Conservation (phyloP, 2,888 invertebrate genomes). For the Ypsolopha scabrella region DNA sequence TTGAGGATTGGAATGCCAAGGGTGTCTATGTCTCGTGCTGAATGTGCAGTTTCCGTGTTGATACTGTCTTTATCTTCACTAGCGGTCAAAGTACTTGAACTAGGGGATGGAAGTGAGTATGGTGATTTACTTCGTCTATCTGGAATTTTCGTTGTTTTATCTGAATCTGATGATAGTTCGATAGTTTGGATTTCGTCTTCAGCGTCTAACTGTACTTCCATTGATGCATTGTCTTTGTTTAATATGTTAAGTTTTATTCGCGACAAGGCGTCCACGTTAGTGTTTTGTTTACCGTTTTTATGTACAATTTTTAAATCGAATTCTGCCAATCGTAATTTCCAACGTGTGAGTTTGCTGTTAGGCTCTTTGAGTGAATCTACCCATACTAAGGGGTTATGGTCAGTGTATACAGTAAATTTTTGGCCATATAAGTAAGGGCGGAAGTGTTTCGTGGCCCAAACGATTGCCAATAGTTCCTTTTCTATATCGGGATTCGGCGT, state of each 20-base stretch:
- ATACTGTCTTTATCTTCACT: neutral
- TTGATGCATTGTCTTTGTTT: neutral
- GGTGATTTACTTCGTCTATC: neutral
- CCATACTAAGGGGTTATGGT: constrained; percentile 19
- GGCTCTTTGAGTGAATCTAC: constrained; percentile 19
- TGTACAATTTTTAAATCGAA: constrained; percentile 22
- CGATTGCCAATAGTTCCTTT: constrained; percentile 17
- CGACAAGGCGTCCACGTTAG: constrained; percentile 18
- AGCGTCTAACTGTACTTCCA: neutral
- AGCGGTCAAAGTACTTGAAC: neutral
- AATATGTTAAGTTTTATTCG: constrained; percentile 10
- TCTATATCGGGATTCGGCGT: constrained; percentile 15
- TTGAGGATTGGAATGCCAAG: constrained; percentile 16
- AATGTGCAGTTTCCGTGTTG: too few species aligned
- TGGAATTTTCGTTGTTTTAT: neutral
- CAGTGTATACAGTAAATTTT: constrained; percentile 20
- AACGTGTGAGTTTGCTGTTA: constrained; percentile 19
- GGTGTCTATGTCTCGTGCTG: neutral
- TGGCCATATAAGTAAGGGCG: constrained; percentile 24
- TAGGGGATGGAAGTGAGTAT: neutral
- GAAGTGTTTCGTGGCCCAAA: constrained; percentile 18
- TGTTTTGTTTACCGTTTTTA: constrained; percentile 21
- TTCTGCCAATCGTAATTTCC: constrained; percentile 23
- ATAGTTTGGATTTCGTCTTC: too few species aligned
- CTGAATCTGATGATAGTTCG: neutral